Evolutionary conservation across 1,140 invertebrate genomes (phyloP).

Genomic region (Megalopta genalis): DNA sequence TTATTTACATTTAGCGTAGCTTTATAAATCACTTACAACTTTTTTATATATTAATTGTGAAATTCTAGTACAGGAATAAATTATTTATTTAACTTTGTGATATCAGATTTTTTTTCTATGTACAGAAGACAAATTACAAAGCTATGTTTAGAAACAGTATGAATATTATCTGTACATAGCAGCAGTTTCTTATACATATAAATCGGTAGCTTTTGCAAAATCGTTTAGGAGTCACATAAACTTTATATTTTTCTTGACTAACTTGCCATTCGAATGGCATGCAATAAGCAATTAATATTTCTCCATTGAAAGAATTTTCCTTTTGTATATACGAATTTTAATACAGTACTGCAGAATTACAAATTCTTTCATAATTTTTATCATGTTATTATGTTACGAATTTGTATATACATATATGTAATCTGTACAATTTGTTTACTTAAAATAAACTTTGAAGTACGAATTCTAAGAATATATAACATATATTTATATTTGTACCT

Average conservation of each 20-base stretch:
- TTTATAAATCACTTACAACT: constrained; percentile 24
- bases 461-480: constrained; percentile 54
- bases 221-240: constrained; percentile 22
- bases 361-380: constrained; percentile 39
- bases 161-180: constrained; percentile 41
- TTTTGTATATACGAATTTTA: constrained; percentile 1
- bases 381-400: constrained; percentile 17
- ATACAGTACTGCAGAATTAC: constrained; percentile 21
- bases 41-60: constrained; percentile 31
- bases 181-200: constrained; percentile 21
- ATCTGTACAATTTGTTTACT: constrained; percentile 41
- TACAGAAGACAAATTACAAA: constrained; percentile 33
- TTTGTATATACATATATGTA: constrained; percentile 11
- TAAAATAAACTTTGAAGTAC: constrained; percentile 51
- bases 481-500: constrained; percentile 56
- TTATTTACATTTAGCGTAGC: constrained; percentile 42
- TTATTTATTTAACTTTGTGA: constrained; percentile 23
- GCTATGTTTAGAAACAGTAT: constrained; percentile 11
- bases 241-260: constrained; percentile 1
- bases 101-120: constrained; percentile 47
- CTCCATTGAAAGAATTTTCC: background rate
- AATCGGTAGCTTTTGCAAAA: constrained; percentile 13
- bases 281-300: constrained; percentile 17
- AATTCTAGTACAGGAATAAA: constrained; percentile 24
- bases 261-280: constrained; percentile 13